Percentiles rank a stretch among this genome's conserved stretches.
phyloP scores from a whole-genome alignment of 2,113 vertebrate species.

The Scomber japonicus region DNA sequence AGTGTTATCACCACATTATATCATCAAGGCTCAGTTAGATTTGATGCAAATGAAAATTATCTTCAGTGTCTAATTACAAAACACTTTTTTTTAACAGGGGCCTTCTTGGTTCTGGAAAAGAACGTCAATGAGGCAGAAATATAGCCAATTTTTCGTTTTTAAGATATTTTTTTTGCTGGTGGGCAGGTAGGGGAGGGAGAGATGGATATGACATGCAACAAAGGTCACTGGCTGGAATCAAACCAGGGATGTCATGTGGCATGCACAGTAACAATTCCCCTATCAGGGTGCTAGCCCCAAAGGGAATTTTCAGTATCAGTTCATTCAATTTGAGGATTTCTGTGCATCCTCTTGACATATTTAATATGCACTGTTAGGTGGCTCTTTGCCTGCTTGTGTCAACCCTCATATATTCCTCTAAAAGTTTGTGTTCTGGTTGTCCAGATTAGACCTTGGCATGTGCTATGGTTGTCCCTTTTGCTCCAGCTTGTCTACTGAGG shows the following conservation, averaged over 20 bases:
- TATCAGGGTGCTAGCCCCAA: neutral
- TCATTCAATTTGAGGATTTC: slow-evolving; percentile 5
- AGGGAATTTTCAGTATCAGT: slow-evolving; percentile 14
- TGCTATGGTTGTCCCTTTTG: slow-evolving; percentile 79
- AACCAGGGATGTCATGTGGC: too few relatives aligned
- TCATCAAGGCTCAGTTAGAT: slow-evolving; percentile 42
- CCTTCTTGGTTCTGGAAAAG: neutral
- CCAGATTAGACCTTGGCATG: slow-evolving; percentile 78
- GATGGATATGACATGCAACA: too few relatives aligned
- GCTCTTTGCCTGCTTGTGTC: slow-evolving; percentile 60
- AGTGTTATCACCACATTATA: slow-evolving; percentile 19
- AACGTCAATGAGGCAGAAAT: slow-evolving; percentile 11
- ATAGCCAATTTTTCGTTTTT: slow-evolving; percentile 9
- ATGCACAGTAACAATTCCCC: too few relatives aligned
- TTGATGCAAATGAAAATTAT: slow-evolving; percentile 50
- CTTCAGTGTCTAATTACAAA: slow-evolving; percentile 44
- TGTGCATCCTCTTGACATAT: slow-evolving; percentile 33
- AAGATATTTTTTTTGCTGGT: neutral
- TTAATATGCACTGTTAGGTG: slow-evolving; percentile 47
- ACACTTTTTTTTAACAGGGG: slow-evolving; percentile 1
- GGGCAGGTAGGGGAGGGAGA: too few relatives aligned
- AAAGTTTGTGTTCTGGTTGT: slow-evolving; percentile 79
- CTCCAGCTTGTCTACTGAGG: slow-evolving; percentile 71
- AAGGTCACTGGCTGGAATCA: too few relatives aligned
- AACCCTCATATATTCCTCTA: slow-evolving; percentile 64